These are phyloP conservation scores for Heterohyrax brucei DNA, from an alignment of 2,797 vertebrate species.

Conservation along the genomic window DNA sequence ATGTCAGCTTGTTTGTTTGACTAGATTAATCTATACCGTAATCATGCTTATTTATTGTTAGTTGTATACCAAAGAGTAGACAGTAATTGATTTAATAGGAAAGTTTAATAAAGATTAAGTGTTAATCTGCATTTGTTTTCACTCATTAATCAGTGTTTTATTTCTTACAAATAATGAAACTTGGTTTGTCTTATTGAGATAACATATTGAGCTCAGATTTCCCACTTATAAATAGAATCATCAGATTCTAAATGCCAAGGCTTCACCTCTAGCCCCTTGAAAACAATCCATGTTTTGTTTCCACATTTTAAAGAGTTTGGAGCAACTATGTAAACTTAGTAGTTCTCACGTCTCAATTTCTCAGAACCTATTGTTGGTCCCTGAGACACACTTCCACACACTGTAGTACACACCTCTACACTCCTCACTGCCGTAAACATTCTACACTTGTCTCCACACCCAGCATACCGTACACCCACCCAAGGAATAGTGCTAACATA, in stretches of 20 bases:
- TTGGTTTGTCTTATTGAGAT: background rate
- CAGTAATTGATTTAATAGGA: constrained; percentile 6
- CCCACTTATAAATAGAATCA: background rate
- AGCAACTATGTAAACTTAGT: background rate
- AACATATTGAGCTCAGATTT: background rate
- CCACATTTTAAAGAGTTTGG: background rate
- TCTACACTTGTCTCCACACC: background rate
- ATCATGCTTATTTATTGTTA: background rate
- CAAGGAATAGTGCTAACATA: background rate
- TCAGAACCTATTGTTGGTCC: background rate
- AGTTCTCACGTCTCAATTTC: background rate
- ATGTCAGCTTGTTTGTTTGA: constrained; percentile 9
- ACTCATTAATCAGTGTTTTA: background rate
- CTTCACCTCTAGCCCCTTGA: background rate
- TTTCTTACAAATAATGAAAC: constrained; percentile 35
- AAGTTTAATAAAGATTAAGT: background rate
- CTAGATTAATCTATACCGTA: background rate
- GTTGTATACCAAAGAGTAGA: constrained; percentile 12
- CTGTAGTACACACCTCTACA: no score
- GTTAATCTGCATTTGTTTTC: constrained; percentile 5
- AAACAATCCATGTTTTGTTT: background rate
- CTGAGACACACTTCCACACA: background rate
- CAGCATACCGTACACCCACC: background rate
- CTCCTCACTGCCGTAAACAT: background rate
- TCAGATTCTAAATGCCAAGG: background rate